Evolutionary conservation across 2,113 vertebrate genomes (phyloP).

Genomic region (Cranoglanis bouderius): DNA sequence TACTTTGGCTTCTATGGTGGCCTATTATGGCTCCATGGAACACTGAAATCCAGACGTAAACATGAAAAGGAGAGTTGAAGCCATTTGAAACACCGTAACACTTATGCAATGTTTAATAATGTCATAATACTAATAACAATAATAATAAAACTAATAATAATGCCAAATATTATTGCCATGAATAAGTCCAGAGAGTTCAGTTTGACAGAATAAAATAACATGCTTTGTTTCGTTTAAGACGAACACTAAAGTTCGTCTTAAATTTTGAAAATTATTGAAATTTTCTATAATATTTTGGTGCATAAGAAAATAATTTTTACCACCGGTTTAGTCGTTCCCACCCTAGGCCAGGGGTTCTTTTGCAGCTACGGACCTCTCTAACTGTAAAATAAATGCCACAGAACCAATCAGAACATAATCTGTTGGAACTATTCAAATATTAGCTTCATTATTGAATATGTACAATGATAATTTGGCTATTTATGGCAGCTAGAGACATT

Average conservation of each 20-base stretch:
- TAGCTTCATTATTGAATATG: not conserved
- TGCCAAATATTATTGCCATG: not conserved
- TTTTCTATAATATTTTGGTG: not conserved
- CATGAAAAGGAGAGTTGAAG: not conserved
- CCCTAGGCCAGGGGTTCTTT: not conserved
- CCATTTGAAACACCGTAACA: not conserved
- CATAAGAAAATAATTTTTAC: not conserved
- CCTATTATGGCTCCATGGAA: constrained; percentile 26
- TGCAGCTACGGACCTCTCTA: not conserved
- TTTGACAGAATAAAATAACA: not conserved
- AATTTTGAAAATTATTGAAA: too few relatives aligned
- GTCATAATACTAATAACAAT: not conserved
- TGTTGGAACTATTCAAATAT: not conserved
- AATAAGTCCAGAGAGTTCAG: not conserved
- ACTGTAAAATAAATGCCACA: not conserved
- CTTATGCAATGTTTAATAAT: not conserved
- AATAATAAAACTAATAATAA: not conserved
- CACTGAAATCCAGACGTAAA: constrained; percentile 31
- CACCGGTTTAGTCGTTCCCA: not conserved
- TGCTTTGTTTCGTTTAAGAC: not conserved
- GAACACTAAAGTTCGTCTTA: not conserved
- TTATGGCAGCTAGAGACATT: not conserved
- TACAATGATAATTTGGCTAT: not conserved
- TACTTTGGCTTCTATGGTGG: constrained; percentile 18
- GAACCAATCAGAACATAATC: not conserved